phyloP scores from a whole-genome alignment of 2,797 vertebrate species.

The Ctenopoma multispine region DNA sequence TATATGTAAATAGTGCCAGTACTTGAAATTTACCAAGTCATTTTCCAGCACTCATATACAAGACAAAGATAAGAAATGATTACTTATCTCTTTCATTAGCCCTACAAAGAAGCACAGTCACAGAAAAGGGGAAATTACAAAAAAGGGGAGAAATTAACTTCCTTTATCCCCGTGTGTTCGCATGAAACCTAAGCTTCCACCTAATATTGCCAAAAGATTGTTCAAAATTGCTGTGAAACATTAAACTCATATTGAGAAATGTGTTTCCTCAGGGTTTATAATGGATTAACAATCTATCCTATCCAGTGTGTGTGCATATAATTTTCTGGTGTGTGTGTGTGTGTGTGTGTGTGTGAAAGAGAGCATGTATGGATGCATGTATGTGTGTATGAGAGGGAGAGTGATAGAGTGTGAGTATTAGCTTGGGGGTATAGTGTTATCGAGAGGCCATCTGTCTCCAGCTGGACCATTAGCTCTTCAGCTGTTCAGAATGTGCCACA shows the following conservation, averaged over 20 bases:
- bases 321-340: slow-evolving; percentile 14
- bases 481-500: slow-evolving; percentile 84
- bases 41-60: slow-evolving; percentile 26
- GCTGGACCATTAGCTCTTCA: slow-evolving; percentile 87
- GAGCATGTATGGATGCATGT: slow-evolving; percentile 19
- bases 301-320: slow-evolving; percentile 50
- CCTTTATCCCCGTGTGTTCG: slow-evolving; percentile 34
- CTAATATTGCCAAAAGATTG: slow-evolving; percentile 71
- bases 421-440: slow-evolving; percentile 84
- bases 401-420: slow-evolving; percentile 80
- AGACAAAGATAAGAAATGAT: slow-evolving; percentile 36
- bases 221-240: slow-evolving; percentile 75
- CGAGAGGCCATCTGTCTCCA: slow-evolving; percentile 86
- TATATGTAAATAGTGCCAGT: slow-evolving; percentile 24
- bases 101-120: slow-evolving; percentile 36
- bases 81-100: slow-evolving; percentile 48
- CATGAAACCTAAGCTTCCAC: slow-evolving; percentile 65
- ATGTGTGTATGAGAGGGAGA: slow-evolving; percentile 43
- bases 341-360: background rate
- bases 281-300: slow-evolving; percentile 76
- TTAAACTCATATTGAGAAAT: slow-evolving; percentile 77
- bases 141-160: slow-evolving; percentile 43
- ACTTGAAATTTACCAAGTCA: slow-evolving; percentile 25
- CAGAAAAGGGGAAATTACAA: slow-evolving; percentile 45
- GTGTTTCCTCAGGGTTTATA: slow-evolving; percentile 73